Base-by-base conservation (phyloP, 2,888 invertebrate species). In the Dioctria rufipes region DNA sequence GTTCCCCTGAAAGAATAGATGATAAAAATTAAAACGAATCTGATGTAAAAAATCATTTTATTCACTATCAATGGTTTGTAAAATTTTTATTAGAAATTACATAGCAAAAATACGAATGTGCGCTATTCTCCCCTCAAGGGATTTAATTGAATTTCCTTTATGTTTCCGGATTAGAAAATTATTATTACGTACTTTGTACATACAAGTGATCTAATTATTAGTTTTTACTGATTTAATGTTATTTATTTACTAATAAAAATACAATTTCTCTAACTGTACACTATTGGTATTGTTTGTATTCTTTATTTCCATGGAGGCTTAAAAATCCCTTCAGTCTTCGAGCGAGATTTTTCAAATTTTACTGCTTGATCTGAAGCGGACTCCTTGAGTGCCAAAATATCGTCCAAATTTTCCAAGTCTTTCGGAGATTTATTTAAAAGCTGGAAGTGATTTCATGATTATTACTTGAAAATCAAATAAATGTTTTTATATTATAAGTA, bases 351-450 rank as follows among this genome's bases (percentile, higher is more conserved):
- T 9, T 69, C 80, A 9, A 37, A 60, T 51, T 79, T 79, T 43
- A 6, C 42, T 3, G 39, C 43, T 40, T 80, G 61, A 13, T 37
- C n/a, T 37, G 61, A 75, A 39, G n/a, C 39, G 25, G 25, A 25
- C 13, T 46, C 85, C 40, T 85, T 82, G 2, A 85, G 84, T 49
- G 86, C 79, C 5, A 86, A 84, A 9, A 88, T 84, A 39, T 86
- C 85, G 66, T 88, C 86, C 3, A 89, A 84, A 77, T 86, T 86
- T 81, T 89, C 88, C 60, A 88, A 85, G 81, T 89, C 88, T 80
- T 87, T 85, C 3, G 91, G 90, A 0, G 91, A 90, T 85, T 92
- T 92, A 25, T 90, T 90, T 13, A 92, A 86, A 9, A 92, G 86
- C 91, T 91, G 87, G 0, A 83, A 83, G 78, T 51, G 5, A 11